Evolutionary conservation across 1,140 invertebrate genomes (phyloP).

Genomic region (Tyrophagus putrescentiae): DNA sequence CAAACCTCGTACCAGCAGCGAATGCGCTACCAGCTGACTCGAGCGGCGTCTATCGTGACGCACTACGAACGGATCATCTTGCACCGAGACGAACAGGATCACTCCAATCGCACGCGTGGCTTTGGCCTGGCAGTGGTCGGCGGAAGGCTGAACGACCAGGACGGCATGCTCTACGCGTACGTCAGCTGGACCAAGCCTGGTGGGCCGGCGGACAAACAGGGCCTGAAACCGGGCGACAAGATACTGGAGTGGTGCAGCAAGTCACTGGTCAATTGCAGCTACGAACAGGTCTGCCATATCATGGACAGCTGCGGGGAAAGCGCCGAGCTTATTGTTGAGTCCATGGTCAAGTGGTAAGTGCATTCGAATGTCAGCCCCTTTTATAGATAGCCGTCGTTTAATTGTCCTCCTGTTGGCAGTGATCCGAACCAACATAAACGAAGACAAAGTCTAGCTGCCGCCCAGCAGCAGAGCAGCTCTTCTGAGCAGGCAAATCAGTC

Average conservation of each 20-base stretch:
- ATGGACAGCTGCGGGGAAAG: slow-evolving; percentile 64
- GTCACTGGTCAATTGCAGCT: slow-evolving; percentile 66
- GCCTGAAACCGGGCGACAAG: slow-evolving; percentile 31
- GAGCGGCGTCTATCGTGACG: background rate
- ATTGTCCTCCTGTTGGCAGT: background rate
- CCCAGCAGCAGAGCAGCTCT: slow-evolving; percentile 1
- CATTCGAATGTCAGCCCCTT: background rate
- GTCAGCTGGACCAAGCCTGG: slow-evolving; percentile 79
- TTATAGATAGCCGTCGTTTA: slow-evolving; percentile 1
- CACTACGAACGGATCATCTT: slow-evolving; percentile 25
- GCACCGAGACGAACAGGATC: slow-evolving; percentile 24
- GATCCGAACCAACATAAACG: slow-evolving; percentile 12
- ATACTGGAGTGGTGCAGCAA: slow-evolving; percentile 67
- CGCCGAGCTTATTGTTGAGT: slow-evolving; percentile 65
- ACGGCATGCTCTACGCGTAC: slow-evolving; percentile 68
- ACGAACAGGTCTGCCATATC: slow-evolving; percentile 69
- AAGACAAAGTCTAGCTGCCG: slow-evolving; percentile 17
- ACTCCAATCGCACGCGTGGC: slow-evolving; percentile 44
- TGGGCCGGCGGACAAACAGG: slow-evolving; percentile 62
- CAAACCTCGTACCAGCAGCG: slow-evolving; percentile 7
- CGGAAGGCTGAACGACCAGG: slow-evolving; percentile 55
- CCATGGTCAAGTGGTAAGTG: slow-evolving; percentile 21
- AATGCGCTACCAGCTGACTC: slow-evolving; percentile 13
- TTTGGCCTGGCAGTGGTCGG: slow-evolving; percentile 85
- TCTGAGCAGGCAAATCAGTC: no score